These are phyloP conservation scores for Aulostomus chinensis DNA, from an alignment of 2,797 vertebrate species.

Conservation along the genomic window DNA sequence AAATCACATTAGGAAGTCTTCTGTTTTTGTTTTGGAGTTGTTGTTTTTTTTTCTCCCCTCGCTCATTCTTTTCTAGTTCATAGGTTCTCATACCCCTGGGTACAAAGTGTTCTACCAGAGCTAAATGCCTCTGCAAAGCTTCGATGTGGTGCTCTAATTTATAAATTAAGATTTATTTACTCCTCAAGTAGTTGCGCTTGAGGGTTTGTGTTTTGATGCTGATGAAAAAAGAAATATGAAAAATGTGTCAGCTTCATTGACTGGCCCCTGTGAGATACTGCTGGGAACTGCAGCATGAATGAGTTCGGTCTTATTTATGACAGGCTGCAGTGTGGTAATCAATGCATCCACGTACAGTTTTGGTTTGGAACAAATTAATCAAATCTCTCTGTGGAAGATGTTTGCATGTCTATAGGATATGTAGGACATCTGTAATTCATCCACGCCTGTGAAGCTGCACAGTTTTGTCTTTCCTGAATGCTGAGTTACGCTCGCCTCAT, in stretches of 20 bases:
- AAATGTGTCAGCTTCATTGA: conserved; percentile 35
- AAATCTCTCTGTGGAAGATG: conserved; percentile 10
- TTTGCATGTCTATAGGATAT: conserved; percentile 10
- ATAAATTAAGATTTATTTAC: conserved; percentile 51
- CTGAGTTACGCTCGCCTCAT: conserved; percentile 19
- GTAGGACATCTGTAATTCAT: conserved; percentile 21
- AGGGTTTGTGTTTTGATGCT: conserved; percentile 48
- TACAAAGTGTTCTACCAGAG: conserved; percentile 32
- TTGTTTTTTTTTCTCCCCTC: no score
- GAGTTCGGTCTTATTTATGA: conserved; percentile 33
- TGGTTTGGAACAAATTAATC: conserved; percentile 23
- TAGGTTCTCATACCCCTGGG: conserved; percentile 23
- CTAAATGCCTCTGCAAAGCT: conserved; percentile 30
- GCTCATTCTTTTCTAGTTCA: conserved; percentile 9
- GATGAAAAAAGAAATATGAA: conserved; percentile 46
- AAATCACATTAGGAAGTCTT: conserved; percentile 72
- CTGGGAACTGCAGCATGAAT: conserved; percentile 20
- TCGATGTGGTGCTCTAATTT: conserved; percentile 25
- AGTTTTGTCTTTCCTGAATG: conserved; percentile 13
- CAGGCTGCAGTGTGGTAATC: conserved; percentile 26
- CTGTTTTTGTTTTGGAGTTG: conserved; percentile 16
- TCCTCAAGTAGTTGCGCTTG: conserved; percentile 28
- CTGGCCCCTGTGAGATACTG: conserved; percentile 17
- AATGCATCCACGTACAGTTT: conserved; percentile 23
- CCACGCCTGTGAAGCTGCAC: conserved; percentile 1